A percentile compares a stretch with the other conserved stretches of the same genome.
phyloP scores from a whole-genome alignment of 2,888 invertebrate species.

The Chrysomela aeneicollis region DNA sequence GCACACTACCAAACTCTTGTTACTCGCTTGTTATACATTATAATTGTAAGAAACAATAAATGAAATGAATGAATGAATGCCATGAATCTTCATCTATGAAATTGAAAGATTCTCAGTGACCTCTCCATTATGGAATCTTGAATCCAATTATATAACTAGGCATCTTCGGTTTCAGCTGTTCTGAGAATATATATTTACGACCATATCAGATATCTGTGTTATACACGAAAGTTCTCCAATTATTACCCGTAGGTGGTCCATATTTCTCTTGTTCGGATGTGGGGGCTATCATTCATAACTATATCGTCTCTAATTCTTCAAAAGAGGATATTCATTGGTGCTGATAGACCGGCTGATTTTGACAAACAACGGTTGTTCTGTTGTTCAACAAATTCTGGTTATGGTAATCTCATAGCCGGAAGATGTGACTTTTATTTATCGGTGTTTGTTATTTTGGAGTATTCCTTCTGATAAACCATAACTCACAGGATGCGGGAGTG shows the following conservation, averaged over 20 bases:
- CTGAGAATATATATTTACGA: conserved; percentile 23
- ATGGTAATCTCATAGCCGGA: conserved; percentile 8
- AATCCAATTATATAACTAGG: not conserved
- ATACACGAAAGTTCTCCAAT: conserved; percentile 26
- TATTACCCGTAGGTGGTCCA: conserved; percentile 32
- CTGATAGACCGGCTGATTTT: conserved; percentile 14
- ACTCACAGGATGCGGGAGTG: not conserved
- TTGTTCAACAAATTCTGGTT: conserved; percentile 4
- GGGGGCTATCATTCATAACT: conserved; percentile 30
- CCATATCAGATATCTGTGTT: conserved; percentile 25
- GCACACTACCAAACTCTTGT: too few species aligned
- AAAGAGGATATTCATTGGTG: conserved; percentile 13
- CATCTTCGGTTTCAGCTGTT: conserved; percentile 18
- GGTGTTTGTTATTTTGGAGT: not conserved
- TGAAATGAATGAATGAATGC: too few species aligned
- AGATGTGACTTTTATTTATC: not conserved
- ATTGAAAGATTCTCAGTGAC: conserved; percentile 8
- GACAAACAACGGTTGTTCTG: conserved; percentile 11
- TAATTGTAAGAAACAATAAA: too few species aligned
- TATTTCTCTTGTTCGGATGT: conserved; percentile 19
- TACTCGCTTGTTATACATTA: too few species aligned
- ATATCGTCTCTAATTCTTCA: conserved; percentile 21
- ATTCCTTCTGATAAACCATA: not conserved
- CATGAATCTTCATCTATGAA: too few species aligned
- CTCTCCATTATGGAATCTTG: conserved; percentile 13